Evolutionary conservation across 2,888 invertebrate genomes (phyloP), one percentile per base, ranked within the genome.

Genomic region (Xylota sylvarum): DNA sequence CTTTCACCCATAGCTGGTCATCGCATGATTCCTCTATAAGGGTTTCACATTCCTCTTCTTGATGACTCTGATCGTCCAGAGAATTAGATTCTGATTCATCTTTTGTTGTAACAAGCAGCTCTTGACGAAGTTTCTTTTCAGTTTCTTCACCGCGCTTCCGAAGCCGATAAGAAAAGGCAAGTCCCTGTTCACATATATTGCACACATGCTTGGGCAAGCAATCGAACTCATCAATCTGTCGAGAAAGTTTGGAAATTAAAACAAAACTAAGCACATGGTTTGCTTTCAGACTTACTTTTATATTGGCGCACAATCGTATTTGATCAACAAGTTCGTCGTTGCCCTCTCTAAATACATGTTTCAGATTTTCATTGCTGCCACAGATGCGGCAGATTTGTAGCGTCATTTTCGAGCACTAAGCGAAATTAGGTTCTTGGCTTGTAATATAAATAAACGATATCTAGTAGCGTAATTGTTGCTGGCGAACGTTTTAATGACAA

Each of bases 141-240:
- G 88, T 89, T 60, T 81, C 88, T 46, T 89, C 89, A 5, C 89
- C 85, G 43, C 88, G 89, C 58, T 89, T 88, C 6, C 89, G 88
- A 30, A 90, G 73, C 0, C 85, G 76, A 69, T 88, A 89, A 0
- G 89, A 89, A 48, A 90, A 82, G 5, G 86, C 88, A 56, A 90
- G 48, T 19, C 88, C 88, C 12, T 78, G 40, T 37, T 88, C 88
- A 17, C 89, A 90, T 40, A 79, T 78, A 5, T 62, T 62, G 48
- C 89, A 90, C 5, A 90, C 88, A 19, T 85, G 78, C 55, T 90
- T 89, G 0, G 89, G 89, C 27, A 90, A 43, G 2, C 70, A 4
- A 67, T 88, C 89, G 12, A 73, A 60, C 5, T 60, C 50, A 35
- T 87, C 79, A 32, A 89, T 87, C 89, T 89, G 14, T 10, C 35